A percentile compares a stretch with the other conserved stretches of the same genome.
These are phyloP conservation scores for Ostrea denselamellosa DNA, from an alignment of 1,140 invertebrate species.

Conservation along the genomic window DNA sequence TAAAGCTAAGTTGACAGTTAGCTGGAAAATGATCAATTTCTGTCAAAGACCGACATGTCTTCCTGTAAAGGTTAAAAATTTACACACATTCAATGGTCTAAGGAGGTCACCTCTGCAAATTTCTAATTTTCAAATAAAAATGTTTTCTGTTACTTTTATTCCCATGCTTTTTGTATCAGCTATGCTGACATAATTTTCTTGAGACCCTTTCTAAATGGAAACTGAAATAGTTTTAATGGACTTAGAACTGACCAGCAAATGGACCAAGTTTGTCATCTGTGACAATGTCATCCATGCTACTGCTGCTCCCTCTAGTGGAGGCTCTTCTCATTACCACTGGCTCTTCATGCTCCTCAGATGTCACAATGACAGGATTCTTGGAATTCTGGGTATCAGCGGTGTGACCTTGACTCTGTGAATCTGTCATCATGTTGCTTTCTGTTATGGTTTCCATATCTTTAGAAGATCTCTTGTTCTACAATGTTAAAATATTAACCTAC, in stretches of 20 bases:
- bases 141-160: too few species aligned
- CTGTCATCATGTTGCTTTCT: conserved; percentile 61
- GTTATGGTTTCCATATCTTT: conserved; percentile 78
- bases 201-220: too few species aligned
- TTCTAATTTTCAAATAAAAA: too few species aligned
- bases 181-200: too few species aligned
- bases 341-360: conserved; percentile 6
- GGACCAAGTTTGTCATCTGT: conserved; percentile 52
- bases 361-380: not conserved
- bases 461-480: conserved; percentile 75
- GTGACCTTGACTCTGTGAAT: conserved; percentile 32
- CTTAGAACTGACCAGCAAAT: conserved; percentile 54
- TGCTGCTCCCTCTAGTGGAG: conserved; percentile 29
- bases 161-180: too few species aligned
- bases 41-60: too few species aligned
- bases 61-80: too few species aligned
- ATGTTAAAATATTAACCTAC: not conserved
- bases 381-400: conserved; percentile 18
- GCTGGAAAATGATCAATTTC: too few species aligned
- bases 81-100: too few species aligned
- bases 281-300: conserved; percentile 50
- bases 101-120: too few species aligned
- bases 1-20: too few species aligned
- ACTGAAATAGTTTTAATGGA: not conserved
- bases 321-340: conserved; percentile 42